Conservation (phyloP, 2,113 vertebrate genomes). For the Accipiter cooperii region DNA sequence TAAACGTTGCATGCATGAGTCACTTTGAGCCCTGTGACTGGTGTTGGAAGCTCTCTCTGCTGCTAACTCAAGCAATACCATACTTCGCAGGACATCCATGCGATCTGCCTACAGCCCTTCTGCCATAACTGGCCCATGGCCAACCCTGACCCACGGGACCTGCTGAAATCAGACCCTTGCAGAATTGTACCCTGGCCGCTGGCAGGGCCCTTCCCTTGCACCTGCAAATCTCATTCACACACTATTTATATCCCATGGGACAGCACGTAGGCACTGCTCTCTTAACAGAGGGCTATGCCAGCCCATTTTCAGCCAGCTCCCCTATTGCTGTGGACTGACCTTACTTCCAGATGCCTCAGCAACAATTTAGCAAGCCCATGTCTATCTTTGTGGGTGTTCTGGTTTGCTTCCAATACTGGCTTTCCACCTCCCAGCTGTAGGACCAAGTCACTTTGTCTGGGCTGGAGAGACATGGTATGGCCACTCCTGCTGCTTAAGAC, state of each 20-base stretch:
- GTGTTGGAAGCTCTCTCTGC: not conserved
- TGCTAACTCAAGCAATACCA: not conserved
- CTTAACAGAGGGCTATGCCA: not conserved
- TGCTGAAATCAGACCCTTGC: not conserved
- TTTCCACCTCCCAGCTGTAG: not conserved
- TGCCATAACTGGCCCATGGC: not conserved
- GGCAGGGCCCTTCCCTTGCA: not conserved
- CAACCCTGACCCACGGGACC: not conserved
- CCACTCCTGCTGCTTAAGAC: not conserved
- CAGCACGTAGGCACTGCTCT: fast-evolving
- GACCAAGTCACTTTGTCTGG: not conserved
- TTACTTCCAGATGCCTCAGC: not conserved
- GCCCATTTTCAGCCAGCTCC: not conserved
- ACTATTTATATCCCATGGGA: not conserved
- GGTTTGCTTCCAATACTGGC: not conserved
- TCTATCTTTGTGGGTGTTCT: not conserved
- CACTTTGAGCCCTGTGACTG: fast-evolving
- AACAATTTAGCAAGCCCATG: not conserved
- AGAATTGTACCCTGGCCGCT: not conserved
- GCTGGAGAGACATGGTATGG: not conserved
- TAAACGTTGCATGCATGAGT: fast-evolving
- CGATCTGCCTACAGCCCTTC: not conserved
- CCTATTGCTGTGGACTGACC: not conserved
- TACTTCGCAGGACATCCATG: not conserved
- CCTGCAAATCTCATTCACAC: not conserved